These are phyloP conservation scores for Temnothorax ravouxi DNA, from an alignment of 2,888 invertebrate genomes.

Conservation along the genomic window DNA sequence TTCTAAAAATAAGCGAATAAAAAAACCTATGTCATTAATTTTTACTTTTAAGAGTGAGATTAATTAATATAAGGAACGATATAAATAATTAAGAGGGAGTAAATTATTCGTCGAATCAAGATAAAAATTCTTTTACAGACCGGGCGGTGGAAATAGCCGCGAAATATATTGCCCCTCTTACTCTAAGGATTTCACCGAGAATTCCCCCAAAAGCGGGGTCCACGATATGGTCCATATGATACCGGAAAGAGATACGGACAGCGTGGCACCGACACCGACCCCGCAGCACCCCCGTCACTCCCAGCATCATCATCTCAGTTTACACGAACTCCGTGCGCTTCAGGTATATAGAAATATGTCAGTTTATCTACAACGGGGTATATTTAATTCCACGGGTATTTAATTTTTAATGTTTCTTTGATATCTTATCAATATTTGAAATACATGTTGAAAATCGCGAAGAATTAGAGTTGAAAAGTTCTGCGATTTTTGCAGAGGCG, in stretches of 20 bases:
- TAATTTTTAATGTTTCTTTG: conserved; percentile 4
- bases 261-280: conserved; percentile 85
- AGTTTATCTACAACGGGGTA: neutral
- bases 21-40: neutral
- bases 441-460: neutral
- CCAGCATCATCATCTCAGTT: conserved; percentile 89
- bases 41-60: neutral
- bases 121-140: conserved; percentile 77
- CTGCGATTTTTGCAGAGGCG: conserved; percentile 83
- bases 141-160: conserved; percentile 82
- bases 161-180: conserved; percentile 84
- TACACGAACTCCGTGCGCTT: conserved; percentile 88
- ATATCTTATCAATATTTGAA: neutral
- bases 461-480: neutral
- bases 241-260: conserved; percentile 88
- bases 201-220: conserved; percentile 80
- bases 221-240: conserved; percentile 87
- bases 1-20: neutral
- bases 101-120: neutral
- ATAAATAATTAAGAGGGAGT: conserved; percentile 3
- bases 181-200: conserved; percentile 76
- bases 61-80: neutral
- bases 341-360: conserved; percentile 86
- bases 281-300: conserved; percentile 85
- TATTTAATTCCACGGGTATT: neutral